phyloP scores from a whole-genome alignment of 2,888 invertebrate genomes.

The Smittia sp. region DNA sequence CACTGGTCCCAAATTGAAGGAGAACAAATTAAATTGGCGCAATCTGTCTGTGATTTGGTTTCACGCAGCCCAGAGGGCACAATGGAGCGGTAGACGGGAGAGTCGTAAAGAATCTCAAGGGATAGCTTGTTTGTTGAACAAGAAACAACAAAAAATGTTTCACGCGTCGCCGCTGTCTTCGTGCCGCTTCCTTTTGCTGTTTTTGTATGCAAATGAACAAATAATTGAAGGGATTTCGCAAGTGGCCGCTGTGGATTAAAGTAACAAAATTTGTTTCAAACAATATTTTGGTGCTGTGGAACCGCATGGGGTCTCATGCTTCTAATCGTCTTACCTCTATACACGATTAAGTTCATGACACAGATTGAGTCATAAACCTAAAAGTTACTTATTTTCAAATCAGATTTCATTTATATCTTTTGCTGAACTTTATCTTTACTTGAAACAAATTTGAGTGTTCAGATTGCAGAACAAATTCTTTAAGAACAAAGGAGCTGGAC shows the following conservation, averaged over 20 bases:
- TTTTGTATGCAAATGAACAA: background rate
- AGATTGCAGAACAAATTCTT: background rate
- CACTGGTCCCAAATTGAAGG: background rate
- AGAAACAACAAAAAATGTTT: background rate
- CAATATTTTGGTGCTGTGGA: background rate
- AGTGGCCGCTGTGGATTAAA: background rate
- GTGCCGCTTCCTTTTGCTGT: background rate
- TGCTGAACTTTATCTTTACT: background rate
- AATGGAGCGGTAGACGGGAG: background rate
- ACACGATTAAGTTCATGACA: background rate
- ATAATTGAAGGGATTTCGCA: background rate
- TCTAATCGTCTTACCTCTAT: background rate
- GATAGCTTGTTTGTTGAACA: slow-evolving; percentile 9
- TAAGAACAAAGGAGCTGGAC: background rate
- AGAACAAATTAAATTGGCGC: slow-evolving; percentile 22
- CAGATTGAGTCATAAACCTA: no score
- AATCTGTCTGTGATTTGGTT: background rate
- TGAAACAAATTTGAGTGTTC: background rate
- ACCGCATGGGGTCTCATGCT: background rate
- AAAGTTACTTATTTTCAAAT: background rate
- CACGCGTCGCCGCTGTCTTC: background rate
- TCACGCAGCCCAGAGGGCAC: slow-evolving; percentile 14
- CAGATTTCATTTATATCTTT: no score
- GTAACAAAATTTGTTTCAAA: background rate
- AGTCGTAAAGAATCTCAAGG: slow-evolving; percentile 15